These are phyloP conservation scores for Horisme vitalbata DNA, from an alignment of 2,888 invertebrate species.

Conservation along the genomic window DNA sequence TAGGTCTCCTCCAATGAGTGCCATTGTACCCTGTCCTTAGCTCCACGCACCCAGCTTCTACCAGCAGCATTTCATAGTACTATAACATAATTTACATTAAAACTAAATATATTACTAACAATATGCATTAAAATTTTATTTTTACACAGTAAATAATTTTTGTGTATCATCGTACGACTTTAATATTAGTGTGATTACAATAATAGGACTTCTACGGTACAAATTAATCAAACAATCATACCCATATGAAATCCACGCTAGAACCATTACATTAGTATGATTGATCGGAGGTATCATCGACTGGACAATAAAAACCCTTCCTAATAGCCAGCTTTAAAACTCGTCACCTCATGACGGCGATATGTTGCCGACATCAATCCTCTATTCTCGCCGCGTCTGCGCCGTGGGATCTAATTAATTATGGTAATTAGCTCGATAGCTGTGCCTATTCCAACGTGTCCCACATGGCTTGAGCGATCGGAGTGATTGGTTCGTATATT, in stretches of 20 bases:
- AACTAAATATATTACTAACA: too few species aligned
- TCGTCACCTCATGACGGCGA: slow-evolving; percentile 75
- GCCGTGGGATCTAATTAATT: slow-evolving; percentile 78
- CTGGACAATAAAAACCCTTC: slow-evolving; percentile 64
- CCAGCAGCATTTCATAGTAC: too few species aligned
- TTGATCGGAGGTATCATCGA: slow-evolving; percentile 66
- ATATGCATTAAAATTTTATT: too few species aligned
- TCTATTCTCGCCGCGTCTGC: slow-evolving; percentile 75
- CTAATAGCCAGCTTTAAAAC: slow-evolving; percentile 72
- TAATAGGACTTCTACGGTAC: too few species aligned
- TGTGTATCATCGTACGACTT: too few species aligned
- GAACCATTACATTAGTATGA: slow-evolving; percentile 61
- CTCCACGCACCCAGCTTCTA: too few species aligned
- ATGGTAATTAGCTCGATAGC: slow-evolving; percentile 73
- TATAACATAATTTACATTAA: too few species aligned
- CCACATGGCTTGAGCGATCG: slow-evolving; percentile 19
- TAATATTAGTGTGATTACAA: too few species aligned
- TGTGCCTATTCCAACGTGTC: slow-evolving; percentile 22
- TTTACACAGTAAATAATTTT: too few species aligned
- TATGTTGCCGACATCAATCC: slow-evolving; percentile 77
- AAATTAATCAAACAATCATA: not conserved
- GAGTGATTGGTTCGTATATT: slow-evolving; percentile 21
- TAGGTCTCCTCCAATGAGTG: too few species aligned
- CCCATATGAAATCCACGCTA: slow-evolving; percentile 47
- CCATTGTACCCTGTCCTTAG: too few species aligned